These are phyloP conservation scores for Scytalopus superciliaris DNA, from an alignment of 2,113 vertebrate genomes.

Conservation along the genomic window DNA sequence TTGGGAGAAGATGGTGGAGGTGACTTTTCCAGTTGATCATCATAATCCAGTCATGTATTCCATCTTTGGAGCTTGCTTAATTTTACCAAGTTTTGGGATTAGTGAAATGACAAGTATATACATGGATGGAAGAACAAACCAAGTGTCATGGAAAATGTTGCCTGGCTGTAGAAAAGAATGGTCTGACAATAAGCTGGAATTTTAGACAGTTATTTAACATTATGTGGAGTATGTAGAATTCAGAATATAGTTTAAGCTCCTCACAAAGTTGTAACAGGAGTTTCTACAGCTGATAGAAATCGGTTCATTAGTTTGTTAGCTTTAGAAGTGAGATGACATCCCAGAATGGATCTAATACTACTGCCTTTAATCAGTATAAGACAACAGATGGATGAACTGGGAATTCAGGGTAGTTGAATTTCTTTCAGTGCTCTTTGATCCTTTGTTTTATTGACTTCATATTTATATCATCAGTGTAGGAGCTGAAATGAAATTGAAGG, in stretches of 20 bases:
- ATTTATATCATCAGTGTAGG: background rate
- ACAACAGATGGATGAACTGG: background rate
- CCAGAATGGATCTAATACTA: background rate
- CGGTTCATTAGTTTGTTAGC: background rate
- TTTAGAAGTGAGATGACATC: background rate
- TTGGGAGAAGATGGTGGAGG: background rate
- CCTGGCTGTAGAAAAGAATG: background rate
- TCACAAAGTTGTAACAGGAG: background rate
- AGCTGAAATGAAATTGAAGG: background rate
- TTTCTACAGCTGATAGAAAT: background rate
- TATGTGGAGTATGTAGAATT: background rate
- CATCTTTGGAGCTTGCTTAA: background rate
- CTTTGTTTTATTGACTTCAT: background rate
- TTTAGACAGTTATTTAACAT: background rate
- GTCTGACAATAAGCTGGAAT: background rate
- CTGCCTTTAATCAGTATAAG: background rate
- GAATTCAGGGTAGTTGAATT: background rate
- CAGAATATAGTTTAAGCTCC: background rate
- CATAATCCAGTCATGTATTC: background rate
- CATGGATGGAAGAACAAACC: background rate
- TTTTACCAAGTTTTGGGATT: background rate
- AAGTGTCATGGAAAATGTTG: background rate
- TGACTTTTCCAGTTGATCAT: background rate
- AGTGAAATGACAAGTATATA: background rate
- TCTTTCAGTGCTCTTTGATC: background rate